Percentiles rank a stretch among this genome's conserved stretches.
These are phyloP conservation scores for Onychostoma macrolepis DNA, from an alignment of 2,113 vertebrate genomes.

Conservation along the genomic window DNA sequence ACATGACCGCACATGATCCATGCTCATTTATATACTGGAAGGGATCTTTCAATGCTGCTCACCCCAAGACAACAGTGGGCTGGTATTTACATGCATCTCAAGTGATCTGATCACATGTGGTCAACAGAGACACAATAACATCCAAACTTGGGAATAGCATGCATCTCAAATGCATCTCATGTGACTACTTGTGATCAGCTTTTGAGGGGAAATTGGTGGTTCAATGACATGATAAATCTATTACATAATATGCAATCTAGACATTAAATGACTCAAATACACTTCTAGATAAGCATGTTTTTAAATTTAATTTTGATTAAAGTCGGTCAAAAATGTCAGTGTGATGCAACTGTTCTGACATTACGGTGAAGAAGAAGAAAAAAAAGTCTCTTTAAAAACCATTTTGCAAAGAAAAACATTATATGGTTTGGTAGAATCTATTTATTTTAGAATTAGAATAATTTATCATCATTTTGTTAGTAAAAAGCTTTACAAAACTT, in stretches of 20 bases:
- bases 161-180: neutral
- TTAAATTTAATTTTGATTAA: neutral
- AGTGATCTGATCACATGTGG: neutral
- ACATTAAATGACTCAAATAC: neutral
- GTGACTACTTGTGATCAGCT: neutral
- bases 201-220: neutral
- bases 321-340: neutral
- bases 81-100: neutral
- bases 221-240: neutral
- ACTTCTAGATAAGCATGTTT: neutral
- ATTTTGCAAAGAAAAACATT: neutral
- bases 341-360: neutral
- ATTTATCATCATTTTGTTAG: no score
- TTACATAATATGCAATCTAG: neutral
- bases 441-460: neutral
- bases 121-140: neutral
- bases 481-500: no score
- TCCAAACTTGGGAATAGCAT: neutral
- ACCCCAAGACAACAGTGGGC: neutral
- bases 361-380: neutral
- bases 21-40: neutral
- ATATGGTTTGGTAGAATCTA: neutral
- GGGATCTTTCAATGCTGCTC: neutral
- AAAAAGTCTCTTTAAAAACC: neutral
- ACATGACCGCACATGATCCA: neutral